These are phyloP conservation scores for Callospermophilus lateralis DNA, from an alignment of 2,113 vertebrate genomes.

Conservation along the genomic window DNA sequence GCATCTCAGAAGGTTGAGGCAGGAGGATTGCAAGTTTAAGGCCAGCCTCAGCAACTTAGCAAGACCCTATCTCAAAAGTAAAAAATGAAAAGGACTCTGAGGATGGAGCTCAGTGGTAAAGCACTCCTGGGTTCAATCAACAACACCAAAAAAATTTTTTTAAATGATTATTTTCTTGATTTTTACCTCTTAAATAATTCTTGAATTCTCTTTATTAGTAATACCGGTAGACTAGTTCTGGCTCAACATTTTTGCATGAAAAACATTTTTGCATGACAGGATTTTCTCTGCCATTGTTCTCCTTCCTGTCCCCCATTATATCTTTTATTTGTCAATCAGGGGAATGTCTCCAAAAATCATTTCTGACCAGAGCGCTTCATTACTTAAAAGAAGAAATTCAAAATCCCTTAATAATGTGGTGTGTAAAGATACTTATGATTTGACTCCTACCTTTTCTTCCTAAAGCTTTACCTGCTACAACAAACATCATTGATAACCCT, in stretches of 20 bases:
- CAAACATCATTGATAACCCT: not conserved
- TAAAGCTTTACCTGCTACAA: not conserved
- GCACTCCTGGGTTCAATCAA: too few species aligned
- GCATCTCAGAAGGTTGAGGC: too few species aligned
- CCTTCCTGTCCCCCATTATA: not conserved
- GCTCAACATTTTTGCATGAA: too few species aligned
- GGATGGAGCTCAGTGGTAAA: too few species aligned
- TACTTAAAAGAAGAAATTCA: not conserved
- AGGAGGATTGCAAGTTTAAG: too few species aligned
- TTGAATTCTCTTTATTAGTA: not conserved
- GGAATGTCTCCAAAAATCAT: not conserved
- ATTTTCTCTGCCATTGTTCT: not conserved
- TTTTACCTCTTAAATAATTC: not conserved
- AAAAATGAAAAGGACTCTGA: too few species aligned
- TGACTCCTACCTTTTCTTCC: not conserved
- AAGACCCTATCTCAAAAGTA: too few species aligned
- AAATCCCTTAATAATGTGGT: not conserved
- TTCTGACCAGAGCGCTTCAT: not conserved
- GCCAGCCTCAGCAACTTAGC: too few species aligned
- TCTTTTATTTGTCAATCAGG: not conserved
- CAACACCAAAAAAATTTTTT: too few species aligned
- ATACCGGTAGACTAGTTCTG: not conserved
- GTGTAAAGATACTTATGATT: not conserved
- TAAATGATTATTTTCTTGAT: not conserved
- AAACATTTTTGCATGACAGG: not conserved